Base-by-base conservation (phyloP, 37 sponge, comb jelly and placozoan species). In the Oscarella lobularis region DNA sequence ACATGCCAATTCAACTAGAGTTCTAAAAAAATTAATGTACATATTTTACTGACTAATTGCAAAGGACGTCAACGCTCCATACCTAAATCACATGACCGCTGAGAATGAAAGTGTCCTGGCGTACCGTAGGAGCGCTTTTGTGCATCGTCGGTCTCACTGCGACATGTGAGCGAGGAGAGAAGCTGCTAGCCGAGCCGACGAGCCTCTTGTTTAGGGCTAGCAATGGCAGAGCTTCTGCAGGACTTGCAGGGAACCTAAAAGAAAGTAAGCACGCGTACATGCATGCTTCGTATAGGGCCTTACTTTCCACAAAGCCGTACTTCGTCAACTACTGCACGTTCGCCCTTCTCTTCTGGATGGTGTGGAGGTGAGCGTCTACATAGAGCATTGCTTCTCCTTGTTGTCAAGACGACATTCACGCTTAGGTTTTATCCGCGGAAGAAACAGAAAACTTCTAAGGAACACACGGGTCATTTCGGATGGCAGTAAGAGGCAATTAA, bases 141-240 rank as follows among this genome's bases (percentile, higher is more conserved):
- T 82, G 82, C 67, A 71, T 86, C 39, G 68, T 69, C 2, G 70
- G 54, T n/a, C 76, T 67, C 3, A 55, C 81, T 1, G 38, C 75
- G 3, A 37, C 82, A 34, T 86, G 87, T 83, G 40, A 60, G 79
- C 40, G 38, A 38, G 35, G 5, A 33, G 66, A n/a, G n/a, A n/a
- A n/a, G n/a, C n/a, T n/a, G n/a, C n/a, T n/a, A n/a, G n/a, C n/a
- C n/a, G n/a, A n/a, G n/a, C n/a, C n/a, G n/a, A n/a, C n/a, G n/a
- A n/a, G n/a, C n/a, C n/a, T n/a, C 35, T 33, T 2, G 37, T 81
- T 31, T 37, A 88, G 89, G 89, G 89, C 65, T 88, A 0, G 32
- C 55, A 3, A 78, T 85, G 85, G 89, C 89, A 30, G 89, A 85
- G 75, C 48, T 66, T 30, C 54, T 88, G 37, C 82, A 84, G 66